A percentile compares a stretch with the other conserved stretches of the same genome.
Conservation (phyloP, 2,888 invertebrate genomes). For the Dasypogon diadema region DNA sequence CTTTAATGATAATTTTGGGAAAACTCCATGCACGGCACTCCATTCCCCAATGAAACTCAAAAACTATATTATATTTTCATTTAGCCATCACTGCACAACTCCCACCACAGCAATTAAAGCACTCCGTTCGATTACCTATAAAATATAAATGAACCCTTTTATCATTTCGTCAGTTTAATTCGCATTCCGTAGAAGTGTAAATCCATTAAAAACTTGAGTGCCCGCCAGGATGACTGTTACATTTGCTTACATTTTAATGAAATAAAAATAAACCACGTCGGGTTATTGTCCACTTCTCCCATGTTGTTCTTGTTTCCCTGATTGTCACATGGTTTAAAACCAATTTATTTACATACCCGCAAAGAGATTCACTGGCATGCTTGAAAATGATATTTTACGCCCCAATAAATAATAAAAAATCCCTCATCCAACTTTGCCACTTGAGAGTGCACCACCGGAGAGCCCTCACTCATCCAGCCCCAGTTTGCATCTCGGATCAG, state of each 20-base stretch:
- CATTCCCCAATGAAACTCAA: too few species aligned
- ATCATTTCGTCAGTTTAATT: background rate
- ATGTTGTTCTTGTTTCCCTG: background rate
- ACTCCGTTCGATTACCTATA: background rate
- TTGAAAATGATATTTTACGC: constrained; percentile 3
- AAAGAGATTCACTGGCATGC: constrained; percentile 2
- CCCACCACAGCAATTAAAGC: too few species aligned
- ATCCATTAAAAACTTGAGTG: constrained; percentile 4
- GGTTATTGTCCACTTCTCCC: constrained; percentile 1
- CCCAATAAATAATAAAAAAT: constrained; percentile 34
- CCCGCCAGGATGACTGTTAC: background rate
- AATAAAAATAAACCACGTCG: constrained; percentile 12
- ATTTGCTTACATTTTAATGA: constrained; percentile 15
- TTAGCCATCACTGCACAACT: too few species aligned
- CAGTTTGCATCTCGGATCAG: background rate
- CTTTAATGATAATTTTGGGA: too few species aligned
- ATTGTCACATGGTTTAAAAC: constrained; percentile 27
- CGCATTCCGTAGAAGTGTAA: background rate
- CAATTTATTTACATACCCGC: constrained; percentile 19
- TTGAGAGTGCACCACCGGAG: too few species aligned
- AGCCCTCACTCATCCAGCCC: background rate
- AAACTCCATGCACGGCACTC: too few species aligned
- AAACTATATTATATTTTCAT: too few species aligned
- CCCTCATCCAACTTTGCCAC: background rate
- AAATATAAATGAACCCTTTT: constrained; percentile 2